phyloP scores from a whole-genome alignment of 2,888 invertebrate species.

The Tiphia femorata region DNA sequence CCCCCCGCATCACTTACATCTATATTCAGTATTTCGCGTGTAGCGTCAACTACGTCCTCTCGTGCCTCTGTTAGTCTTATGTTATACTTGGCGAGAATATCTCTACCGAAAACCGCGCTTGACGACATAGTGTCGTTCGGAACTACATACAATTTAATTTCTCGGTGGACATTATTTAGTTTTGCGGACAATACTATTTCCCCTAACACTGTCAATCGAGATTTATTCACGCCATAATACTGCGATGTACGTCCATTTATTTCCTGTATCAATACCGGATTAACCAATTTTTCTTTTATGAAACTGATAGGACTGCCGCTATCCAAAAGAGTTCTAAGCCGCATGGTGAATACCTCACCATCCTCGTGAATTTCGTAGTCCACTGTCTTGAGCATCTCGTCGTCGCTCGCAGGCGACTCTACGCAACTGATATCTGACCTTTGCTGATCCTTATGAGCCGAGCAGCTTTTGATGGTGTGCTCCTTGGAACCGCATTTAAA shows the following conservation, averaged over 20 bases:
- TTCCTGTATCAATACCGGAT: neutral
- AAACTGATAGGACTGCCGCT: slow-evolving; percentile 8
- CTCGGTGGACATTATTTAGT: neutral
- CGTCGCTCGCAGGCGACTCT: too few relatives aligned
- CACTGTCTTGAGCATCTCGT: too few relatives aligned
- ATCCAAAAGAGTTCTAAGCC: too few relatives aligned
- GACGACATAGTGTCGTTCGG: slow-evolving; percentile 6
- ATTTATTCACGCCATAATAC: neutral
- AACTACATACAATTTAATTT: neutral
- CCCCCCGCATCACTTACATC: neutral
- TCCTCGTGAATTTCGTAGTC: too few relatives aligned
- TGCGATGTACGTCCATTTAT: neutral
- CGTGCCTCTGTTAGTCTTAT: neutral
- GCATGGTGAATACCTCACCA: too few relatives aligned
- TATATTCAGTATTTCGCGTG: neutral
- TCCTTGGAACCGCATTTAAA: too few relatives aligned
- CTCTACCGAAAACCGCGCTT: neutral
- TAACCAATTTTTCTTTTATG: neutral
- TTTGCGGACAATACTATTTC: neutral
- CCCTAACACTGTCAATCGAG: neutral
- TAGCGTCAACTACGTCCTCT: neutral
- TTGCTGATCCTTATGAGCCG: too few relatives aligned
- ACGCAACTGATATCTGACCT: too few relatives aligned
- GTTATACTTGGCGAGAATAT: neutral
- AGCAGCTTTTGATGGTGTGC: too few relatives aligned